Percentiles rank a stretch among this genome's conserved stretches.
These are phyloP conservation scores for Nansenia antarctica DNA, from an alignment of 2,113 vertebrate genomes.

Conservation along the genomic window DNA sequence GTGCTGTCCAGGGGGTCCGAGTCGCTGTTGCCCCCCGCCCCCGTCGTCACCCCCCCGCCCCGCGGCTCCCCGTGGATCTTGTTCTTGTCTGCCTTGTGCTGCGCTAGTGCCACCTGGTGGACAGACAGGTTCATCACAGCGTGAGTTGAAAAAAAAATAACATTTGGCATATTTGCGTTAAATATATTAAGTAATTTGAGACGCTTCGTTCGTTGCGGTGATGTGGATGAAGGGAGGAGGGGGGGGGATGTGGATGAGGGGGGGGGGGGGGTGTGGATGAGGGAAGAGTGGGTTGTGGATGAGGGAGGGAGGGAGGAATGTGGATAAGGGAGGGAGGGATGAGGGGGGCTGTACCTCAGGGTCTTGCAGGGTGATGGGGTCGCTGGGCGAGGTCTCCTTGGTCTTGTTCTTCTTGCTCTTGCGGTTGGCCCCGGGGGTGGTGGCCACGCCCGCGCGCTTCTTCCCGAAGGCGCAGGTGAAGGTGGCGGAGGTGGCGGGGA, in stretches of 20 bases:
- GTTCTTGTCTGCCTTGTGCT: slow-evolving; percentile 97
- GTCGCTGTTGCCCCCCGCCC: slow-evolving; percentile 90
- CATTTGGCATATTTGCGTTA: too few relatives aligned
- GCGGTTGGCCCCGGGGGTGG: slow-evolving; percentile 91
- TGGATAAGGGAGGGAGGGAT: too few relatives aligned
- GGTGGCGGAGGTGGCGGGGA: slow-evolving; percentile 95
- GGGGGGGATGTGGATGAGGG: too few relatives aligned
- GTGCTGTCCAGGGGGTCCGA: slow-evolving; percentile 95
- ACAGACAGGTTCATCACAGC: not conserved
- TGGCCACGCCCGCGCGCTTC: slow-evolving; percentile 92
- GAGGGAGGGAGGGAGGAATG: too few relatives aligned
- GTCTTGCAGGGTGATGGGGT: slow-evolving; percentile 94
- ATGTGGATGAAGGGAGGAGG: too few relatives aligned
- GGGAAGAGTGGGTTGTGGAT: too few relatives aligned
- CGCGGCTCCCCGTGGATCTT: slow-evolving; percentile 94
- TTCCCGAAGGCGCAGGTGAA: slow-evolving; percentile 95
- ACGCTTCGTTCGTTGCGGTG: too few relatives aligned
- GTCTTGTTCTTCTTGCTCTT: slow-evolving; percentile 99
- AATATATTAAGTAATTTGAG: too few relatives aligned
- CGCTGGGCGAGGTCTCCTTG: slow-evolving; percentile 88
- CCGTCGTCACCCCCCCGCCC: slow-evolving; percentile 86
- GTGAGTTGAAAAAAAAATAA: too few relatives aligned
- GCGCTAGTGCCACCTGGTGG: slow-evolving; percentile 85
- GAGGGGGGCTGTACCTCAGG: slow-evolving; percentile 70
- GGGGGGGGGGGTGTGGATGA: too few relatives aligned